Base-by-base conservation (phyloP, 1,140 invertebrate genomes). In the Euura saliciscinereae region DNA sequence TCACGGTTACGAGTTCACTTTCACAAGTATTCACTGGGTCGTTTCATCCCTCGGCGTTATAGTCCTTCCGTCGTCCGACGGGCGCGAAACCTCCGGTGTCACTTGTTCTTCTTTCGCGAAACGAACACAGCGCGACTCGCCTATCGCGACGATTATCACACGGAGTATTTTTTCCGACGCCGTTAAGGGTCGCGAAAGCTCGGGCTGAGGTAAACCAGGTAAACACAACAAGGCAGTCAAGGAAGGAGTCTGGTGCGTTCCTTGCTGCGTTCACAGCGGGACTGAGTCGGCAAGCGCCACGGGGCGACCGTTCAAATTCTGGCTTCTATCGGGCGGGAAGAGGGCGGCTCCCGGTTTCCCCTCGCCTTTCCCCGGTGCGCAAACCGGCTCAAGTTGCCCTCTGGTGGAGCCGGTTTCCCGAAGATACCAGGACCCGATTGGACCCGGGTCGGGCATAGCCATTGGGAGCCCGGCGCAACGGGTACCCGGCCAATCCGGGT, bases 191-290 rank as follows among this genome's bases (percentile, higher is more conserved):
- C 28, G 28, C 28, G 28, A n/a, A 8, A 59, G 51, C 8, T 59
- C 51, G 3, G 10, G 6, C 51, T 59, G 51, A 59, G 51, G 51
- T 59, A 8, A n/a, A 59, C 3, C 51, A n/a, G 51, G 51, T n/a
- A 8, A 59, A 59, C 8, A 8, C 8, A 6, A 6, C 51, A n/a
- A 59, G 51, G 51, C 10, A 59, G 51, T 28, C 28, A 28, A 28
- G 28, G 51, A 59, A 59, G 51, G 80, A 77, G 80, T 80, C 78
- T 82, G 83, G 80, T 72, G 75, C 71, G 85, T 83, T 82, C 79
- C 84, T 86, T 82, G 83, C 85, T 85, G 85, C 78, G 85, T 83
- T 84, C 86, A 86, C 86, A 87, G 86, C 86, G 81, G 86, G 86
- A 87, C 86, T 87, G 86, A 86, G 75, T 59, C 51, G 51, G 8